These are phyloP conservation scores for Rhadina sibilatrix DNA, from an alignment of 2,113 vertebrate species.

Conservation along the genomic window DNA sequence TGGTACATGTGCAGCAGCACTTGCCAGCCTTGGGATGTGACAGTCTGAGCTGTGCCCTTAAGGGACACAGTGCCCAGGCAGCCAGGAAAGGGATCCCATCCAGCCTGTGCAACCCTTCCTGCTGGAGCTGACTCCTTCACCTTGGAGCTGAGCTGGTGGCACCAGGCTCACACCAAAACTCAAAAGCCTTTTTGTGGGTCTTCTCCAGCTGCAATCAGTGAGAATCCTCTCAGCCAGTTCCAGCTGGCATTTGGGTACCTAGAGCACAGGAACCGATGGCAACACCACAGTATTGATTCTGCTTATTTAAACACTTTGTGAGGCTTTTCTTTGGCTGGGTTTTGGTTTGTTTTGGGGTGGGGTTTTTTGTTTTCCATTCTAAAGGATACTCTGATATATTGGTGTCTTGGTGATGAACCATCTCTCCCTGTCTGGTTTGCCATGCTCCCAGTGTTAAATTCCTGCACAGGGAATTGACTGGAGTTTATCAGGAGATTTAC, in stretches of 20 bases:
- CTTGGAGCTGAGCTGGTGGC: not conserved
- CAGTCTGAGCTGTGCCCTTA: not conserved
- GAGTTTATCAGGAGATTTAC: not conserved
- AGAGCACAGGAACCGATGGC: not conserved
- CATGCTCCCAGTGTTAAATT: not conserved
- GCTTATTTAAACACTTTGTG: not conserved
- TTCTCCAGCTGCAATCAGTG: not conserved
- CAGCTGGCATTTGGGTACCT: not conserved
- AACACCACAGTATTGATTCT: not conserved
- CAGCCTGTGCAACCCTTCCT: not conserved
- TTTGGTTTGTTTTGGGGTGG: not conserved
- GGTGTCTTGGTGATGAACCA: not conserved
- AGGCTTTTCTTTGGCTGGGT: not conserved
- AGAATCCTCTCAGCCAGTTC: not conserved
- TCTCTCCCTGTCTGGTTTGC: not conserved
- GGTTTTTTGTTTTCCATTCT: not conserved
- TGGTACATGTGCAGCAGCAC: not conserved
- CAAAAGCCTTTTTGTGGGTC: not conserved
- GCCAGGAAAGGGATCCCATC: not conserved
- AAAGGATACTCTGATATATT: not conserved
- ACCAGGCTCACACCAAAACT: not conserved
- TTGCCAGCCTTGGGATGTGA: not conserved
- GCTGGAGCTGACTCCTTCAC: not conserved
- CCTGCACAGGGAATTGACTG: not conserved
- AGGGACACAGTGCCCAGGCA: not conserved